Conservation (phyloP, 2,888 invertebrate species). For the Litoditis marina region DNA sequence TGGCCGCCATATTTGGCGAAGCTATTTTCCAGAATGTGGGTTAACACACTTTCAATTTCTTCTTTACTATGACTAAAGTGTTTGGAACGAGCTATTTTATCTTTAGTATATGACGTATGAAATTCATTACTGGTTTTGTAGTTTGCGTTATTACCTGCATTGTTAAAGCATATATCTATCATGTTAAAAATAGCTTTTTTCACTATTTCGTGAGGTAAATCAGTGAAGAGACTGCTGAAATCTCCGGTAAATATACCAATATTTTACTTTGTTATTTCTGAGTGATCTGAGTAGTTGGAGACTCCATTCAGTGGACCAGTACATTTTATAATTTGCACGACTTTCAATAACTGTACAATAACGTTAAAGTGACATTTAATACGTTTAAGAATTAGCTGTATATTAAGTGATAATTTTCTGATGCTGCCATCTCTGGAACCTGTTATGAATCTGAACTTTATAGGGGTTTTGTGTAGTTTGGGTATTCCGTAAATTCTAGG, state of each 20-base stretch:
- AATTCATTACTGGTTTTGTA: not conserved
- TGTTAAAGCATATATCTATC: not conserved
- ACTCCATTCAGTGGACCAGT: not conserved
- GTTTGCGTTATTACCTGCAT: not conserved
- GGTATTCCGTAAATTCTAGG: too few relatives aligned
- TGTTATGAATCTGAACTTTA: too few relatives aligned
- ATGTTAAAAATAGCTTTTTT: not conserved
- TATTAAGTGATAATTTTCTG: not conserved
- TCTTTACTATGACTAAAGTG: not conserved
- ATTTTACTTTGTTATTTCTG: not conserved
- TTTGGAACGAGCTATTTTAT: not conserved
- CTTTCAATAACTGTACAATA: not conserved
- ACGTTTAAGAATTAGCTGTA: not conserved
- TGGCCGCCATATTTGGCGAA: not conserved
- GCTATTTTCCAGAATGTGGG: not conserved
- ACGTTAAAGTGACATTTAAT: not conserved
- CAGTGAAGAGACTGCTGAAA: not conserved
- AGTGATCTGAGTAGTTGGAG: not conserved
- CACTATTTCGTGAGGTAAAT: not conserved
- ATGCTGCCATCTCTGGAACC: not conserved
- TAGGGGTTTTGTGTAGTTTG: too few relatives aligned
- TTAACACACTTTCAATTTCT: not conserved
- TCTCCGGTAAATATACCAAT: not conserved
- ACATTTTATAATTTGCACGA: not conserved
- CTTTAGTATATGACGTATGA: not conserved